Percentiles rank a stretch among this genome's conserved stretches.
phyloP scores from a whole-genome alignment of 2,113 vertebrate species.

The Castor canadensis region DNA sequence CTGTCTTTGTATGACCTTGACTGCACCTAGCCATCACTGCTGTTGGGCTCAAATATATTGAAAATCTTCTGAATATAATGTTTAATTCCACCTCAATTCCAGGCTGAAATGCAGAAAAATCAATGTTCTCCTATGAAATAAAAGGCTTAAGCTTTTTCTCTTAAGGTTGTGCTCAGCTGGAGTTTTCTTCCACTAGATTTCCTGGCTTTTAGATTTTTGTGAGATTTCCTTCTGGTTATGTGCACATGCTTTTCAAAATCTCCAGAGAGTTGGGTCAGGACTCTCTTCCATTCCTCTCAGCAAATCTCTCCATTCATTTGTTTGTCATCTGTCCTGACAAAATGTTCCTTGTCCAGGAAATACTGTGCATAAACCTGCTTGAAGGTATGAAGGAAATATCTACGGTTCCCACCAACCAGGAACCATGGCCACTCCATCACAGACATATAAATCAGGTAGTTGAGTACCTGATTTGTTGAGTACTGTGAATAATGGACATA shows the following conservation, averaged over 20 bases:
- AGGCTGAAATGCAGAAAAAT: not conserved
- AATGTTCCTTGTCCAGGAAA: not conserved
- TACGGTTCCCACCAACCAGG: not conserved
- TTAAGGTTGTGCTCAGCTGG: not conserved
- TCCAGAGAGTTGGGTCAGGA: not conserved
- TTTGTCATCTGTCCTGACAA: not conserved
- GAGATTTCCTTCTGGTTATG: not conserved
- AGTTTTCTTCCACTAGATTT: not conserved
- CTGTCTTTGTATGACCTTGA: not conserved
- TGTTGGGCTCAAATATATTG: not conserved
- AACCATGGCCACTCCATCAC: too few relatives aligned
- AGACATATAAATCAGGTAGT: accelerated
- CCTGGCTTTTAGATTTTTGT: not conserved
- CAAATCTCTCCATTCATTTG: not conserved
- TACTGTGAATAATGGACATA: accelerated
- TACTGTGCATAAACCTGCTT: not conserved
- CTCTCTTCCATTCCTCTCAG: not conserved
- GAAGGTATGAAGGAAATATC: not conserved
- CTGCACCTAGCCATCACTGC: not conserved
- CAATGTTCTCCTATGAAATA: not conserved
- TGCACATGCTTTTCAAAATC: not conserved
- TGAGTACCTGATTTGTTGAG: too few relatives aligned
- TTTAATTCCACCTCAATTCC: not conserved
- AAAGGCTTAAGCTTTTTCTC: not conserved
- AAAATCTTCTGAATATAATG: not conserved